Conservation (phyloP, 2,888 invertebrate genomes). For the Uropetala carovei region DNA sequence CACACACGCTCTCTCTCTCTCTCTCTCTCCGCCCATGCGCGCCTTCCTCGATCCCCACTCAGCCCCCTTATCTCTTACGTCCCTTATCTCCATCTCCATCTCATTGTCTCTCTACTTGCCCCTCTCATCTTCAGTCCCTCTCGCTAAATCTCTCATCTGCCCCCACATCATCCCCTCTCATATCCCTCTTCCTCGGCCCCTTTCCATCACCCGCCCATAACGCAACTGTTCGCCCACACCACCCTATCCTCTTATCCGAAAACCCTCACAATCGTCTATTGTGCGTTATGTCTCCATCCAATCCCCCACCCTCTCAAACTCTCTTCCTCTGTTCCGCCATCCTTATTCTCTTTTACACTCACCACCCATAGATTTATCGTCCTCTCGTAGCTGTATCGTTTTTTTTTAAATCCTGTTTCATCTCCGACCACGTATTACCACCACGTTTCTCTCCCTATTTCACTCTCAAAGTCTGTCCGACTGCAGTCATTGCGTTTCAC, state of each 20-base stretch:
- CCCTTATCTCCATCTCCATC: neutral
- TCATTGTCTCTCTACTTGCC: neutral
- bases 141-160: neutral
- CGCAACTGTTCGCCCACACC: too few species aligned
- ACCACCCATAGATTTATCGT: neutral
- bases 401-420: neutral
- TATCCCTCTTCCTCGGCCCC: too few species aligned
- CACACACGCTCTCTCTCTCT: neutral
- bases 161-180: neutral
- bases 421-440: neutral
- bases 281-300: constrained; percentile 18
- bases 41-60: neutral
- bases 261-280: neutral
- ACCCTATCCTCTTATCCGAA: too few species aligned
- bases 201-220: too few species aligned
- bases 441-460: neutral
- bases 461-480: neutral
- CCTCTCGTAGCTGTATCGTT: neutral
- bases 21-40: neutral
- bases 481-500: neutral
- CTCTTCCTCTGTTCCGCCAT: too few species aligned
- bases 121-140: constrained; percentile 15
- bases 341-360: neutral
- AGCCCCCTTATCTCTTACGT: neutral
- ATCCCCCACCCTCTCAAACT: neutral